These are phyloP conservation scores for Gnathonemus longibarbis DNA, from an alignment of 2,113 vertebrate species.

Conservation along the genomic window DNA sequence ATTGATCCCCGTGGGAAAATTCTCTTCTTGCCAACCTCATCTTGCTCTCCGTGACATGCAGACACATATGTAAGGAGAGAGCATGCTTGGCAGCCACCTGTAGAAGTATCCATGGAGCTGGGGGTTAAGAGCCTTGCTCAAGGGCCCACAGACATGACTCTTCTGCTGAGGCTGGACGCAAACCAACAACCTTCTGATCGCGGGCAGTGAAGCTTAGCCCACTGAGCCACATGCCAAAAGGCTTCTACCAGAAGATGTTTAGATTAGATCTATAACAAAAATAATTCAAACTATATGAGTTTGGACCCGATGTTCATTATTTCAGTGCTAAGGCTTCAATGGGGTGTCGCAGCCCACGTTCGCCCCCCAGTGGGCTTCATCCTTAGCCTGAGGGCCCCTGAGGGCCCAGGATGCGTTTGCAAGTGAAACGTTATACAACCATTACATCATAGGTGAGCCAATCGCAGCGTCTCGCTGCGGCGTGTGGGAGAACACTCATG, in stretches of 20 bases:
- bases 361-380: background rate
- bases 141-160: background rate
- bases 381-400: background rate
- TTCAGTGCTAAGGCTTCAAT: background rate
- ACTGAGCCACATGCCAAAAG: background rate
- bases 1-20: background rate
- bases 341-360: background rate
- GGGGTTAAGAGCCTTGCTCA: background rate
- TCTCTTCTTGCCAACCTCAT: background rate
- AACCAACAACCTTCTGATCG: background rate
- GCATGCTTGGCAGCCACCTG: background rate
- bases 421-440: background rate
- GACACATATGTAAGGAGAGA: background rate
- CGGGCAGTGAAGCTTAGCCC: background rate
- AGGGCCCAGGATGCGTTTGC: background rate
- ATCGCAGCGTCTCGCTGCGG: background rate
- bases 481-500: background rate
- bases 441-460: background rate
- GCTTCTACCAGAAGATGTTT: background rate
- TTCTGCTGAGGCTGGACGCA: background rate
- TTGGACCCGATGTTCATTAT: background rate
- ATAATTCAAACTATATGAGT: background rate
- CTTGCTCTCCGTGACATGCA: background rate
- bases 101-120: background rate
- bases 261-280: background rate